phyloP scores from a whole-genome alignment of 2,797 vertebrate genomes.

The Tympanoctomys barrerae region DNA sequence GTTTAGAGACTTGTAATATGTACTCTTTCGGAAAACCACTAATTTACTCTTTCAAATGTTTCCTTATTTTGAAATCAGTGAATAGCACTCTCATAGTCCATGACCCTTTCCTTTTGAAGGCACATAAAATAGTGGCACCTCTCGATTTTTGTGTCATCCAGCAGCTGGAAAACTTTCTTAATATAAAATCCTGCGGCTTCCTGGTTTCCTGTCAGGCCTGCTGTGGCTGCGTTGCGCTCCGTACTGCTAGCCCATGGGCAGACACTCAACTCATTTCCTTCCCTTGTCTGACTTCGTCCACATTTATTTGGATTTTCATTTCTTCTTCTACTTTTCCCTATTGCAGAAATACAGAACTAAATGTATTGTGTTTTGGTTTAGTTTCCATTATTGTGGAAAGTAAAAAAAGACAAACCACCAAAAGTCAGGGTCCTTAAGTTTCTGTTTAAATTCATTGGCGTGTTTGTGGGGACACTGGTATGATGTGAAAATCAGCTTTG shows the following conservation, averaged over 20 bases:
- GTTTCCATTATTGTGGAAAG: slow-evolving; percentile 52
- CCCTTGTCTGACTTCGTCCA: slow-evolving; percentile 48
- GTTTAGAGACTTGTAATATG: not conserved
- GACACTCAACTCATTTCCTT: slow-evolving; percentile 72
- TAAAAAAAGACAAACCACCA: not conserved
- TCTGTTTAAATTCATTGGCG: not conserved
- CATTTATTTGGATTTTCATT: slow-evolving; percentile 60
- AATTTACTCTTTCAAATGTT: not conserved
- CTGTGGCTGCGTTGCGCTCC: slow-evolving; percentile 72
- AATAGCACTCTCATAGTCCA: not conserved
- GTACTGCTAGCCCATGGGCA: slow-evolving; percentile 46
- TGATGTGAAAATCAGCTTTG: slow-evolving; percentile 14
- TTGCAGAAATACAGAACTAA: slow-evolving; percentile 10
- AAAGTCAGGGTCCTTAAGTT: not conserved
- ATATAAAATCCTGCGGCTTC: slow-evolving; percentile 68
- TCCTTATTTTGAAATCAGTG: slow-evolving; percentile 54
- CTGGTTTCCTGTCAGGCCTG: slow-evolving; percentile 74
- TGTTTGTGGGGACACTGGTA: not conserved
- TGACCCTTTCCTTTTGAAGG: slow-evolving; percentile 35
- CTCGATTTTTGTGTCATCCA: slow-evolving; percentile 39
- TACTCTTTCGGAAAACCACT: not conserved
- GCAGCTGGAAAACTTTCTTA: slow-evolving; percentile 39
- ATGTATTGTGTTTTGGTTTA: slow-evolving; percentile 22
- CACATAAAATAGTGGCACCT: not conserved
- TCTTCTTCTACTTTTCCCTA: slow-evolving; percentile 65